Evolutionary conservation across 2,888 invertebrate species (phyloP).

Genomic region (Epinotia ramella): DNA sequence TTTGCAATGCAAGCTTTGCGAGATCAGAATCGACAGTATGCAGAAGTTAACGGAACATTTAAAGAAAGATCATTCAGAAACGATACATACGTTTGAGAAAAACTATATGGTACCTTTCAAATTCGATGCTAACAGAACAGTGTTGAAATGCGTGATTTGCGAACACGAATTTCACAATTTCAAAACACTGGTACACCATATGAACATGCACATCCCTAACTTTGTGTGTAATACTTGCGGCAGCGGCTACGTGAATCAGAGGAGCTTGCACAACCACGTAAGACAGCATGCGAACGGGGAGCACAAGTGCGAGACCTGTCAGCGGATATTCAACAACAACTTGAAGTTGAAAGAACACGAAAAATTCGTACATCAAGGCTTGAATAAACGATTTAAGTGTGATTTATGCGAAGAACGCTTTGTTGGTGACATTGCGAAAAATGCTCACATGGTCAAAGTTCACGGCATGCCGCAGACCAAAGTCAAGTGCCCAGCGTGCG

Average conservation of each 20-base stretch:
- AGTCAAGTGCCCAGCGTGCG: slow-evolving; percentile 49
- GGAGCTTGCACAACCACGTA: slow-evolving; percentile 59
- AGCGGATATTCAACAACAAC: slow-evolving; percentile 77
- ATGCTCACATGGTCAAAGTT: slow-evolving; percentile 51
- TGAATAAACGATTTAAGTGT: no score
- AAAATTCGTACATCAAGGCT: slow-evolving; percentile 64
- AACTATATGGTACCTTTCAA: slow-evolving; percentile 63
- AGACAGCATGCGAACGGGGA: slow-evolving; percentile 63
- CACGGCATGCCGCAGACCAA: slow-evolving; percentile 45
- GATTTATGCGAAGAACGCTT: slow-evolving; percentile 57
- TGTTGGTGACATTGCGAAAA: slow-evolving; percentile 54
- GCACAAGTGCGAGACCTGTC: slow-evolving; percentile 69
- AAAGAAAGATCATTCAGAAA: slow-evolving; percentile 55
- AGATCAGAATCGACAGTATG: slow-evolving; percentile 51
- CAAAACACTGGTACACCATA: slow-evolving; percentile 62
- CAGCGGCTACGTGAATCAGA: slow-evolving; percentile 60
- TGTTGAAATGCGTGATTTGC: slow-evolving; percentile 62
- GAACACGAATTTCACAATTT: slow-evolving; percentile 57
- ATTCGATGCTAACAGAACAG: slow-evolving; percentile 55
- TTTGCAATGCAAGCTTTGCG: slow-evolving; percentile 64
- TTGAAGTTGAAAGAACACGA: slow-evolving; percentile 72
- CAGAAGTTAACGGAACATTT: slow-evolving; percentile 61
- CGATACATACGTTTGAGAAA: slow-evolving; percentile 58
- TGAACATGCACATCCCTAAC: slow-evolving; percentile 64
- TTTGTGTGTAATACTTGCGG: slow-evolving; percentile 63